Evolutionary conservation across 2,888 invertebrate species (phyloP).

Genomic region (Nephrocerus scutellatus): DNA sequence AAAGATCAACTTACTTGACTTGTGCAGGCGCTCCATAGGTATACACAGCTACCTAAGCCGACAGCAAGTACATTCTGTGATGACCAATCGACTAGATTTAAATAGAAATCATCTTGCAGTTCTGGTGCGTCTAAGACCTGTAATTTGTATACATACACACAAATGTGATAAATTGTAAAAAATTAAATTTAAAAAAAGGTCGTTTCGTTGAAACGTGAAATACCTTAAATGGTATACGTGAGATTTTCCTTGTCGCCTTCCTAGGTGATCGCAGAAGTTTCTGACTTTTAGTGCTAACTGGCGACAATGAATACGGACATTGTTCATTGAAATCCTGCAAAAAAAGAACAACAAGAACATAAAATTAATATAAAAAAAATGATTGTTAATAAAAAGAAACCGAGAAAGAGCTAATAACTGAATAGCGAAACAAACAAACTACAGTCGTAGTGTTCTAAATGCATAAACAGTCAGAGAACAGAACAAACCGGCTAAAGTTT

Average conservation of each 20-base stretch:
- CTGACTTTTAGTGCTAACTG: conserved; percentile 92
- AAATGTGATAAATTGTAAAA: neutral
- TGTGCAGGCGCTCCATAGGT: conserved; percentile 98
- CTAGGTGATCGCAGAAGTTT: conserved; percentile 88
- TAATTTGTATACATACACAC: too few species aligned
- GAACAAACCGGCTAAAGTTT: too few species aligned
- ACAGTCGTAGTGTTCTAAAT: too few species aligned
- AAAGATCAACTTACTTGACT: conserved; percentile 74
- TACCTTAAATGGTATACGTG: conserved; percentile 96
- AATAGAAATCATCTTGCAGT: conserved; percentile 90
- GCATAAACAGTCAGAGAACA: too few species aligned
- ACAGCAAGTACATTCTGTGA: conserved; percentile 98
- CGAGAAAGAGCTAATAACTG: neutral
- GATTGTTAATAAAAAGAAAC: neutral
- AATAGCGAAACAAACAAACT: too few species aligned
- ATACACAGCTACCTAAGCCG: conserved; percentile 94
- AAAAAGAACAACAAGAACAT: conserved; percentile 25
- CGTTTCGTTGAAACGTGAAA: too few species aligned
- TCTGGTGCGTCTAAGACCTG: conserved; percentile 45
- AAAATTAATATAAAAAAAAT: conserved; percentile 25
- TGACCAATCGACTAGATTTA: conserved; percentile 99
- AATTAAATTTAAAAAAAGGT: conserved; percentile 3
- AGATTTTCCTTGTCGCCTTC: conserved; percentile 97
- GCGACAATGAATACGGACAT: conserved; percentile 89
- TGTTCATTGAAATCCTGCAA: conserved; percentile 72